Conservation (phyloP, 2,888 invertebrate genomes). For the Sepiola atlantica region DNA sequence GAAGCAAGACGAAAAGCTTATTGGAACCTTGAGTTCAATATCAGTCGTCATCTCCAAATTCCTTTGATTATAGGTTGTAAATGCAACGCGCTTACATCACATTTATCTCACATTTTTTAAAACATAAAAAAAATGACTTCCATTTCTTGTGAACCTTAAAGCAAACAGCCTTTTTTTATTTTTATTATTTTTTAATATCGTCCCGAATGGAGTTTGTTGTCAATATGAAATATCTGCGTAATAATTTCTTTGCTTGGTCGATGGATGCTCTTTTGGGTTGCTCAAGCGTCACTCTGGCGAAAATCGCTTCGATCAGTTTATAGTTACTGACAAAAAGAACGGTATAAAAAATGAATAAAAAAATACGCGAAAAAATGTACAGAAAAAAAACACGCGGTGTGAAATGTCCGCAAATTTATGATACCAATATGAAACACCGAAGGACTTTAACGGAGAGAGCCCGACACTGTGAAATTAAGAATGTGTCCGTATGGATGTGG, state of each 20-base stretch:
- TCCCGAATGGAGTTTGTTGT: neutral
- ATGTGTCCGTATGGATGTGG: neutral
- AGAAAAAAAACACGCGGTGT: neutral
- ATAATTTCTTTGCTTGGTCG: neutral
- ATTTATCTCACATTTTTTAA: neutral
- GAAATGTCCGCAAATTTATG: neutral
- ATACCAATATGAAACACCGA: neutral
- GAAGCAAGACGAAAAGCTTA: neutral
- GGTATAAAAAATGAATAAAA: neutral
- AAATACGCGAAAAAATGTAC: neutral
- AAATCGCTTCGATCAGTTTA: neutral
- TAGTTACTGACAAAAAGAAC: neutral
- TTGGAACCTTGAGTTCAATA: neutral
- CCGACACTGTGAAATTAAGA: neutral
- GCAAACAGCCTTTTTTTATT: neutral
- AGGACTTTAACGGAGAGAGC: conserved; percentile 10
- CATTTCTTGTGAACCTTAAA: neutral
- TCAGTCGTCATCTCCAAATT: neutral
- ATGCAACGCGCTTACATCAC: neutral
- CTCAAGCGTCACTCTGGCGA: conserved; percentile 1
- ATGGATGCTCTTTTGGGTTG: neutral
- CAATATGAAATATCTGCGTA: neutral
- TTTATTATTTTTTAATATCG: neutral
- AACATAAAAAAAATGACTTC: neutral
- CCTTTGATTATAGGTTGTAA: neutral